Conservation (phyloP, 2,113 vertebrate species). For the Ardeotis arabs region DNA sequence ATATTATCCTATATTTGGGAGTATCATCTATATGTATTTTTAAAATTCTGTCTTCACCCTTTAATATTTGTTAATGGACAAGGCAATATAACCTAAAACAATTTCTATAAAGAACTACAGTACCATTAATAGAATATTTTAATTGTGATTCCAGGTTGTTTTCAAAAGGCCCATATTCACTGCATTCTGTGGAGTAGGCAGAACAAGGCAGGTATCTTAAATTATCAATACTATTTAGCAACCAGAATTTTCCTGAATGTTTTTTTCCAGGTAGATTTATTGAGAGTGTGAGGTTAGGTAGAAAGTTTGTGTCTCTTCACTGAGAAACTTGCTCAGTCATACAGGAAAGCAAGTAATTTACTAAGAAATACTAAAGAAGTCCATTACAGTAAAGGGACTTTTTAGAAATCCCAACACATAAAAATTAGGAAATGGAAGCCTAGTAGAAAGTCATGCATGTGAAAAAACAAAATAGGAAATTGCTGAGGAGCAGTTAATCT, state of each 20-base stretch:
- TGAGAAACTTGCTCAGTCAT: not conserved
- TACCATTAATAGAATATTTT: not conserved
- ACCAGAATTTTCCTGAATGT: not conserved
- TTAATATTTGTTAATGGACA: not conserved
- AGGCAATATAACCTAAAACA: not conserved
- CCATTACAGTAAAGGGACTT: not conserved
- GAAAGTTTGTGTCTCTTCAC: not conserved
- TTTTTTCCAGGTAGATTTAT: not conserved
- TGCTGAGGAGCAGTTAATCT: not conserved
- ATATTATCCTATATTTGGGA: not conserved
- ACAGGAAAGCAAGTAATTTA: not conserved
- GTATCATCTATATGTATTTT: not conserved
- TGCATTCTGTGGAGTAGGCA: not conserved
- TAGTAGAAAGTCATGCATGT: not conserved
- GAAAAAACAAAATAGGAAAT: not conserved
- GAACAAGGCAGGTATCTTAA: not conserved
- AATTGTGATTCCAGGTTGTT: not conserved
- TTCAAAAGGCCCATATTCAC: not conserved
- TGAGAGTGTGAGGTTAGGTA: not conserved
- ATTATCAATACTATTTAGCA: not conserved
- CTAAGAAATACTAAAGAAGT: not conserved
- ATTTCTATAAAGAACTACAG: not conserved
- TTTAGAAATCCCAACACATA: not conserved
- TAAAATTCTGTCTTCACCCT: not conserved
- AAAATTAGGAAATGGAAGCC: not conserved